Base-by-base conservation (phyloP, 2,888 invertebrate genomes). In the Acanthosoma haemorrhoidale region DNA sequence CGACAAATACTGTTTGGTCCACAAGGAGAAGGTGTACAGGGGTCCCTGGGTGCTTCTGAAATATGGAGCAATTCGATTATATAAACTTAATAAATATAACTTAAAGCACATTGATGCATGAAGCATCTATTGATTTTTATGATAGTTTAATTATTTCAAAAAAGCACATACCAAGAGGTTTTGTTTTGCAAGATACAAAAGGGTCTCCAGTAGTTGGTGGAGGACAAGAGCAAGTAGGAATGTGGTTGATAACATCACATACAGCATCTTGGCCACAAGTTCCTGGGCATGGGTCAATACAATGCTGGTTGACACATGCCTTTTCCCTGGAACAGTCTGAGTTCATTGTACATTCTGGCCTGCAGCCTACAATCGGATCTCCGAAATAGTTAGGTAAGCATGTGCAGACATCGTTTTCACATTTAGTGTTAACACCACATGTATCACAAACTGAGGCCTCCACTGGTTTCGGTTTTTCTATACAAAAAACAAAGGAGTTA, bases 21-120 rank as follows among this genome's bases (percentile, higher is more conserved):
- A 77, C 91, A 91, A 0, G 88, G 88, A 18, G 87, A 85, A 39
- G 88, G 88, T 77, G 85, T 86, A 81, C 94, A 94, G n/a, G 90
- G 91, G 79, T 93, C 88, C 29, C 70, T 68, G 11, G 76, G 77
- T 11, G 73, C 67, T 59, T 74, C 77, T 77, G 72, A 6, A 67
- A 67, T 63, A 69, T 59, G 11, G 67, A 64, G 25, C 8, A 8
- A 43, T 8, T 11, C 15, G 43, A 16, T 16, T 9, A 9, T 36
- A 9, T 36, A 36, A 36, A 60, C 3, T 60, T 32, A 21, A 3
- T 36, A 36, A 13, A 36, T 36, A 9, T 36, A 36, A 13, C 8
- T 36, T 13, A 36, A 36, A n/a, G n/a, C n/a, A n/a, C n/a, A n/a
- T n/a, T n/a, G n/a, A n/a, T n/a, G n/a, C n/a, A n/a, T n/a, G n/a